A percentile compares a stretch with the other conserved stretches of the same genome.
Evolutionary conservation across 2,113 vertebrate species (phyloP).

Genomic region (Paedocypris sp.): DNA sequence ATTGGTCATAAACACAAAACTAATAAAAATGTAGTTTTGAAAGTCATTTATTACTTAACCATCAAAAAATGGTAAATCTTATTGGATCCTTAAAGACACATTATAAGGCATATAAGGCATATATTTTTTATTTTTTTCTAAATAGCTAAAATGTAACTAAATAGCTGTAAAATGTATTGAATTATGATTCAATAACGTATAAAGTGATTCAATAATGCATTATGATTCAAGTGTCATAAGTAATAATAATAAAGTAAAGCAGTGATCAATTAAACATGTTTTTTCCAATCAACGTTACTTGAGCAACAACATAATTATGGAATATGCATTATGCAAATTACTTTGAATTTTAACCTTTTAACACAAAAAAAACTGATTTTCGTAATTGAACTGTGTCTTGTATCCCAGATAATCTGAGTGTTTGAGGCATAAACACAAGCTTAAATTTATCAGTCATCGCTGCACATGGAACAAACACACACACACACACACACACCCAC

Average conservation of each 20-base stretch:
- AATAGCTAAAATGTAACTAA: no score
- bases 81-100: no score
- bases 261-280: slow-evolving; percentile 28
- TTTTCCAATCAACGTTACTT: background rate
- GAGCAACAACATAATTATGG: background rate
- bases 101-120: no score
- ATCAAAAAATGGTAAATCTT: no score
- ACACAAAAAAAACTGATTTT: slow-evolving; percentile 14
- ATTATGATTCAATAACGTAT: no score
- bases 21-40: no score
- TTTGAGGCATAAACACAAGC: slow-evolving; percentile 52
- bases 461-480: slow-evolving; percentile 24
- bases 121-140: no score
- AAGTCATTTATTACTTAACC: no score
- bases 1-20: no score
- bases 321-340: background rate
- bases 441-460: slow-evolving; percentile 11
- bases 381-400: background rate
- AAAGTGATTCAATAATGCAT: no score
- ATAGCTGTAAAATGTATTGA: no score
- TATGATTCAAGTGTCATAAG: no score
- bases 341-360: background rate
- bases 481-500: slow-evolving; percentile 14
- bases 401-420: slow-evolving; percentile 26
- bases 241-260: slow-evolving; percentile 24